phyloP scores from a whole-genome alignment of 2,888 invertebrate genomes.

The Lampropteryx suffumata region DNA sequence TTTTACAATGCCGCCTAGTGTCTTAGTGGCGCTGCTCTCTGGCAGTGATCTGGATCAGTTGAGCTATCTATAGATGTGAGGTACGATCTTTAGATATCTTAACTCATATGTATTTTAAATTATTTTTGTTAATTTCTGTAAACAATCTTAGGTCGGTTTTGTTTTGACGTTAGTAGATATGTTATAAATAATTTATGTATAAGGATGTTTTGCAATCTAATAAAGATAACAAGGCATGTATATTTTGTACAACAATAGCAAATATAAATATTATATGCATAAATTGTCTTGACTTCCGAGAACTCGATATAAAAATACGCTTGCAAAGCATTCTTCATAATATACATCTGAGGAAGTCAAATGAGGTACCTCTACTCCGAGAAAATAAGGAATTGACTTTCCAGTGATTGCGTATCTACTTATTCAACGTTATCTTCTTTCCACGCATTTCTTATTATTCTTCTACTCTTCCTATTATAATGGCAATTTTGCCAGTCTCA shows the following conservation, averaged over 20 bases:
- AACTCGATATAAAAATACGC: slow-evolving; percentile 4
- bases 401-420: slow-evolving; percentile 9
- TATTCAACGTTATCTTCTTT: slow-evolving; percentile 5
- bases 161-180: too few relatives aligned
- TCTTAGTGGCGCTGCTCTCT: too few relatives aligned
- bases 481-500: slow-evolving; percentile 4
- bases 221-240: slow-evolving; percentile 2
- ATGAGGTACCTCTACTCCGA: slow-evolving; percentile 3
- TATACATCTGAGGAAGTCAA: slow-evolving; percentile 3
- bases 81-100: too few relatives aligned
- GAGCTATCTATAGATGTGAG: too few relatives aligned
- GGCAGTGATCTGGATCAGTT: too few relatives aligned
- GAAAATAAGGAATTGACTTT: slow-evolving; percentile 13
- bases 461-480: too few relatives aligned
- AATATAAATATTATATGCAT: slow-evolving; percentile 13
- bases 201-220: background rate
- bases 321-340: background rate
- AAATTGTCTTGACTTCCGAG: slow-evolving; percentile 7
- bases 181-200: too few relatives aligned
- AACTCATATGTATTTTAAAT: too few relatives aligned
- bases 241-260: slow-evolving; percentile 14
- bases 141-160: too few relatives aligned
- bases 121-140: too few relatives aligned
- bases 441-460: background rate
- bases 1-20: too few relatives aligned